Base-by-base conservation (phyloP, 2,888 invertebrate genomes). In the Ceratothoa steindachneri region DNA sequence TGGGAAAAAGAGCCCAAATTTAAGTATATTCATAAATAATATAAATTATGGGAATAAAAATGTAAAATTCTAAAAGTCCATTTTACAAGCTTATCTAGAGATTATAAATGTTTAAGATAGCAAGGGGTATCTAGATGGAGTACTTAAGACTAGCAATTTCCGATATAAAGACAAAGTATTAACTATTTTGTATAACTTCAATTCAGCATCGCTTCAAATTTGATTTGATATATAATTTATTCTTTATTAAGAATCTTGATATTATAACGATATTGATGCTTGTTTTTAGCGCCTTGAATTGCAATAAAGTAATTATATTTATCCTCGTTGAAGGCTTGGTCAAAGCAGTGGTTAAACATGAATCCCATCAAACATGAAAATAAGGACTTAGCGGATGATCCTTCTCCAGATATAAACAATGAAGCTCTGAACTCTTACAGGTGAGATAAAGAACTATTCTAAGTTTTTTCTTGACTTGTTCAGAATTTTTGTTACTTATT, bases 301-400 rank as follows among this genome's bases (percentile, higher is more conserved):
- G 7, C 15, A 41, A 9, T 41, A 41, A 9, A 9, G 15, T 41
- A 9, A 41, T 41, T 41, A 41, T 41, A 9, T 9, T 41, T 41
- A 41, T 41, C 15, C 7, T 41, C 15, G 15, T 41, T 41, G 24
- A 55, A 55, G 55, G 55, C 55, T 19, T 55, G 55, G 55, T 55
- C 55, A 19, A 55, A 55, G 55, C 55, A 55, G 19, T 55, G 55
- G 55, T 19, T 55, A 19, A 55, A 55, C 19, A 55, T 55, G 55
- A 55, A 55, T 5, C 55, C 55, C 5, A 55, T 55, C 24, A 55
- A 55, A 19, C 55, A 55, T 19, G 55, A 55, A 19, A 55, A 55
- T 55, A 55, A 55, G 24, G 55, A 55, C 15, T 7, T 41, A 41
- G 19, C 19, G 19, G 5, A 19, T 22, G 24, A 22, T 55, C 7